Percentiles rank a stretch among this genome's conserved stretches.
Evolutionary conservation across 2,113 vertebrate genomes (phyloP).

Genomic region (Paradisaea rubra): DNA sequence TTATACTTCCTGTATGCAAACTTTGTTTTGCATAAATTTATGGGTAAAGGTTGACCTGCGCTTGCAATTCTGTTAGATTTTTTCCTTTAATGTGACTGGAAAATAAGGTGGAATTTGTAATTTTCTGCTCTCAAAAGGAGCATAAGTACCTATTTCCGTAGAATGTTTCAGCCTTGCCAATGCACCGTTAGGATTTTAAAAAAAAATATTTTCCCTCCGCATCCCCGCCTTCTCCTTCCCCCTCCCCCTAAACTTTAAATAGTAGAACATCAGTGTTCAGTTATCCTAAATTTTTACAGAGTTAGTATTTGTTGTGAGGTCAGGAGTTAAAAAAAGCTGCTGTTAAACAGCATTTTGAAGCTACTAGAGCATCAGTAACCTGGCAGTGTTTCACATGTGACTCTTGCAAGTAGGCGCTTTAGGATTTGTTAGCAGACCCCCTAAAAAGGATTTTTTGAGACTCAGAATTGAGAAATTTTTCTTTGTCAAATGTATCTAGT

Average conservation of each 20-base stretch:
- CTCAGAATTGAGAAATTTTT: background rate
- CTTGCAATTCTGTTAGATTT: background rate
- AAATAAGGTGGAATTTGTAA: background rate
- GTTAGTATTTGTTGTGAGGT: background rate
- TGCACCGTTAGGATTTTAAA: background rate
- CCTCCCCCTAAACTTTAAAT: fast-evolving
- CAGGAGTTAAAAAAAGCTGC: background rate
- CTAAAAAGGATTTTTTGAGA: background rate
- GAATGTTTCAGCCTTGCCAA: background rate
- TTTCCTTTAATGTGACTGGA: background rate
- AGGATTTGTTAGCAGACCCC: background rate
- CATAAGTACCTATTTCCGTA: background rate
- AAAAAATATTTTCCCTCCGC: background rate
- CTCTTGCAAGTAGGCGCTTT: background rate
- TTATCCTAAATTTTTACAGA: background rate
- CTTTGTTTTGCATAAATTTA: background rate
- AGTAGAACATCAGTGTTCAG: background rate
- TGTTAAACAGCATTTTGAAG: background rate
- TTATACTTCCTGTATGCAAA: background rate
- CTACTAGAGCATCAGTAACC: background rate
- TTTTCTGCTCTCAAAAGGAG: background rate
- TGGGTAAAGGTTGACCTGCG: background rate
- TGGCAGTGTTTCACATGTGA: background rate
- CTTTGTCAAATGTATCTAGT: background rate
- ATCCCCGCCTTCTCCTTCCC: background rate